Evolutionary conservation across 2,888 invertebrate species (phyloP).

Genomic region (Amiota mariae): DNA sequence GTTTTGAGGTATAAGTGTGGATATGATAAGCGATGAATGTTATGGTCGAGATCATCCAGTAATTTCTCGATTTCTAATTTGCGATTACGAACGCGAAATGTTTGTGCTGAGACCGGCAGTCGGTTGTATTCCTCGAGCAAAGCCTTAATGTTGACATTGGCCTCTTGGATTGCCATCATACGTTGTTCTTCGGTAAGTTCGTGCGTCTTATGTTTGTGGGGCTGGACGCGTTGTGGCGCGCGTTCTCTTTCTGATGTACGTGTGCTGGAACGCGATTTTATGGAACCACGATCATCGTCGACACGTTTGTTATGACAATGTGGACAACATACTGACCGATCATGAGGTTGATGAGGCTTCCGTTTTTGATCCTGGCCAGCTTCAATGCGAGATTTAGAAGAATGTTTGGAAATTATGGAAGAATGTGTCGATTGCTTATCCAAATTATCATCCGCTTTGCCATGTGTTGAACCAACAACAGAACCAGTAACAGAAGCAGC

Average conservation of each 20-base stretch:
- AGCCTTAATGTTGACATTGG: constrained; percentile 38
- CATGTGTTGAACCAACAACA: background rate
- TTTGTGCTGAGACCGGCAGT: constrained; percentile 41
- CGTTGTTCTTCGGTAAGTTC: constrained; percentile 24
- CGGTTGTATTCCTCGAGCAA: constrained; percentile 44
- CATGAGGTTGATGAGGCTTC: too few species aligned
- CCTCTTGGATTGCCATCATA: constrained; percentile 27
- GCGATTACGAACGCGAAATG: constrained; percentile 43
- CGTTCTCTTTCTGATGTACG: background rate
- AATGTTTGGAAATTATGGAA: background rate
- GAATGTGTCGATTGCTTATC: background rate
- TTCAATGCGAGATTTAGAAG: background rate
- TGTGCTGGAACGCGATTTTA: background rate
- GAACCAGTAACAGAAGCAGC: background rate
- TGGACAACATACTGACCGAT: too few species aligned
- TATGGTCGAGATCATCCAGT: constrained; percentile 43
- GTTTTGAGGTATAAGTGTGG: background rate
- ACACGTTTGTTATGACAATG: too few species aligned
- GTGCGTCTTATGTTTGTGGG: too few species aligned
- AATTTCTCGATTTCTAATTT: constrained; percentile 37
- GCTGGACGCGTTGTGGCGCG: background rate
- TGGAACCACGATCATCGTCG: background rate
- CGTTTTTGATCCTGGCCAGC: background rate
- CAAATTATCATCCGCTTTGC: background rate
- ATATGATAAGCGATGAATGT: constrained; percentile 11